Evolutionary conservation across 2,797 vertebrate species (phyloP).

Genomic region (Sebastiscus tertius): DNA sequence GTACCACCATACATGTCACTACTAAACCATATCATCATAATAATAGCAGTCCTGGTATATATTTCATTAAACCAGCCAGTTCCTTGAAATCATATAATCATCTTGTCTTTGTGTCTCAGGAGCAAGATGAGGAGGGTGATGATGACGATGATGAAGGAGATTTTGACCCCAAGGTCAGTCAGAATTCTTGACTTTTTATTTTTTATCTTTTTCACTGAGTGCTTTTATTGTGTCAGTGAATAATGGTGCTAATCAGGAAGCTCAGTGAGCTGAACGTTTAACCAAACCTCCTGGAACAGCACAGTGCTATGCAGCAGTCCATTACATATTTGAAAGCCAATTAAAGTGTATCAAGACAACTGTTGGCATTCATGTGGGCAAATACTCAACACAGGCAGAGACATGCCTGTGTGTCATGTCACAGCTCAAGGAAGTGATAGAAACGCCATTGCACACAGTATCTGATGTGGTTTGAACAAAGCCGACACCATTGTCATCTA

Average conservation of each 20-base stretch:
- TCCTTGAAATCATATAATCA: neutral
- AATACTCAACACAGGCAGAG: neutral
- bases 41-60: neutral
- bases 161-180: constrained; percentile 88
- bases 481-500: neutral
- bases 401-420: neutral
- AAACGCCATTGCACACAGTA: neutral
- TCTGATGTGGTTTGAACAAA: neutral
- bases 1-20: neutral
- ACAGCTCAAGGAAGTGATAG: neutral
- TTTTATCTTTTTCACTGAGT: neutral
- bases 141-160: constrained; percentile 95
- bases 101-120: constrained; percentile 75
- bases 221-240: neutral
- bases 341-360: neutral
- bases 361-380: neutral
- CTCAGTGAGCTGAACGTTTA: neutral
- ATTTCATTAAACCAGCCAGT: neutral
- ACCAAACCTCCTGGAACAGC: neutral
- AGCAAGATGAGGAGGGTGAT: constrained; percentile 88
- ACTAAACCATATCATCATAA: neutral
- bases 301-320: neutral
- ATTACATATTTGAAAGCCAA: neutral
- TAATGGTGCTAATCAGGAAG: neutral
- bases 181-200: neutral